Percentiles rank a stretch among this genome's conserved stretches.
phyloP scores from a whole-genome alignment of 2,113 vertebrate genomes.

The Nanorana parkeri region DNA sequence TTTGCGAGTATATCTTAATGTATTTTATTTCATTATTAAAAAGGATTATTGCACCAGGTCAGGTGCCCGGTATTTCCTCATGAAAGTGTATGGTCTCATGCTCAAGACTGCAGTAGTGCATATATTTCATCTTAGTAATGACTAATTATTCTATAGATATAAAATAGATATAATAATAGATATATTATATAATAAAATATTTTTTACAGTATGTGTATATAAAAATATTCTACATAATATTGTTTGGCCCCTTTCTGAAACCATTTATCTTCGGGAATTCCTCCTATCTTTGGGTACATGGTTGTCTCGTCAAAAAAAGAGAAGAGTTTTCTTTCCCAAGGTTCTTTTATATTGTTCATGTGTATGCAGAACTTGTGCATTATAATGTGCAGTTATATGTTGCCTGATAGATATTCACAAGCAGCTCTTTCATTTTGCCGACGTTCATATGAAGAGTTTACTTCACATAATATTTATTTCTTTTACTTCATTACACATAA shows the following conservation, averaged over 20 bases:
- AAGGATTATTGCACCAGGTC: too few relatives aligned
- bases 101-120: too few relatives aligned
- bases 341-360: neutral
- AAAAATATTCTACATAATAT: neutral
- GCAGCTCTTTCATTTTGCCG: slow-evolving; percentile 57
- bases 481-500: slow-evolving; percentile 80
- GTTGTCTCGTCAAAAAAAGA: neutral
- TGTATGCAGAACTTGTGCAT: neutral
- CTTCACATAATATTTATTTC: slow-evolving; percentile 77
- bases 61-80: too few relatives aligned
- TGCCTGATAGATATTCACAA: slow-evolving; percentile 63
- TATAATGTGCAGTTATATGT: neutral
- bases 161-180: too few relatives aligned
- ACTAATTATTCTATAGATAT: too few relatives aligned
- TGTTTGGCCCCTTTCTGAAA: neutral
- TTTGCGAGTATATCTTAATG: too few relatives aligned
- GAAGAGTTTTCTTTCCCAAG: neutral
- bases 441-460: slow-evolving; percentile 69
- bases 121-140: too few relatives aligned
- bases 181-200: too few relatives aligned
- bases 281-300: neutral
- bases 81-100: too few relatives aligned
- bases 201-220: too few relatives aligned
- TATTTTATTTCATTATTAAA: too few relatives aligned
- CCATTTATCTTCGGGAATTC: slow-evolving; percentile 2